phyloP scores from a whole-genome alignment of 2,888 invertebrate species.

The Salpingus planirostris region DNA sequence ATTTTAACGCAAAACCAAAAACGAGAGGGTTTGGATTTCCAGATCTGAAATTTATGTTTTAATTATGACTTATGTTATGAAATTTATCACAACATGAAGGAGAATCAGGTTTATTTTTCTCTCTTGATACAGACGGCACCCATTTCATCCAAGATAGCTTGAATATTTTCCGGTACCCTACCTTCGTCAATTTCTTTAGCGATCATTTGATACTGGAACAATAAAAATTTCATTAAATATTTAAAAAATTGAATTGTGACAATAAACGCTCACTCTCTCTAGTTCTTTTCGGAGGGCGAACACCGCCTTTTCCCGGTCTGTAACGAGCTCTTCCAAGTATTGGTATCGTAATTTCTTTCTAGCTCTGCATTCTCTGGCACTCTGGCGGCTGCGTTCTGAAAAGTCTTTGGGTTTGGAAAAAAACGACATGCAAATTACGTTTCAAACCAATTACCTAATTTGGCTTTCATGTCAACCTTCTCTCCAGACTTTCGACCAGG shows the following conservation, averaged over 20 bases:
- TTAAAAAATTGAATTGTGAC: background rate
- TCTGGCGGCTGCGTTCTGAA: slow-evolving; percentile 89
- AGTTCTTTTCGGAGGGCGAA: slow-evolving; percentile 79
- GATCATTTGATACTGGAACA: slow-evolving; percentile 69
- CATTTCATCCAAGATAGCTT: slow-evolving; percentile 65
- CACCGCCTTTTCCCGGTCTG: slow-evolving; percentile 88
- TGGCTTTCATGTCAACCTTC: slow-evolving; percentile 89
- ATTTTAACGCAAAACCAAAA: too few species aligned
- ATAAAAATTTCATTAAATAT: slow-evolving; percentile 7
- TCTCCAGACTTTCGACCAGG: slow-evolving; percentile 79
- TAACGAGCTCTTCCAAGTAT: slow-evolving; percentile 90
- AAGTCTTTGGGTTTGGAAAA: slow-evolving; percentile 14
- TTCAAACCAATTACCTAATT: slow-evolving; percentile 59
- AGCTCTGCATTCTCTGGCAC: slow-evolving; percentile 94
- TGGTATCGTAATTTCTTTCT: slow-evolving; percentile 95
- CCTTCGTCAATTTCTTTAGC: slow-evolving; percentile 74
- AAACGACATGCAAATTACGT: slow-evolving; percentile 3
- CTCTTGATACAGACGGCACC: slow-evolving; percentile 63
- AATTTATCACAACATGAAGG: too few species aligned
- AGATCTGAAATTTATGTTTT: too few species aligned
- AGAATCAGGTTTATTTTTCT: slow-evolving; percentile 42
- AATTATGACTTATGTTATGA: too few species aligned
- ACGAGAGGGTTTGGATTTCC: too few species aligned
- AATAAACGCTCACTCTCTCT: slow-evolving; percentile 59
- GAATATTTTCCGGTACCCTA: slow-evolving; percentile 68